A percentile compares a stretch with the other conserved stretches of the same genome.
phyloP scores from a whole-genome alignment of 2,888 invertebrate genomes.

The Tiphia femorata region DNA sequence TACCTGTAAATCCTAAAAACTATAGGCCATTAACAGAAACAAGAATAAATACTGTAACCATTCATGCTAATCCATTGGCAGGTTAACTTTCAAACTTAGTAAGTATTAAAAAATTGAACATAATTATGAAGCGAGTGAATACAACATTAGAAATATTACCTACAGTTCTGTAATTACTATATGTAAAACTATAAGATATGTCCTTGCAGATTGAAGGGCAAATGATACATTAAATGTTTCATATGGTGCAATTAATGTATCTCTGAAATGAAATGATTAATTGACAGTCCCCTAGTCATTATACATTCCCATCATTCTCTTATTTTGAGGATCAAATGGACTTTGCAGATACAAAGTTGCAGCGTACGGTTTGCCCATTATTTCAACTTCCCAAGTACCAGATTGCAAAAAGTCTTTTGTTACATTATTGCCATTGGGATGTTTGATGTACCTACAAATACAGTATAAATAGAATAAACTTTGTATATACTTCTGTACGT shows the following conservation, averaged over 20 bases:
- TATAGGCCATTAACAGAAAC: constrained; percentile 89
- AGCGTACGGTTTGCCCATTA: constrained; percentile 80
- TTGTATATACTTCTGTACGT: constrained; percentile 73
- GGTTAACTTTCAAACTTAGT: too few species aligned
- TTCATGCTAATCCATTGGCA: constrained; percentile 98
- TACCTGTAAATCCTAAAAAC: constrained; percentile 94
- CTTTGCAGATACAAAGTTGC: constrained; percentile 80
- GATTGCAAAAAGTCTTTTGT: constrained; percentile 77
- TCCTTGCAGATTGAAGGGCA: too few species aligned
- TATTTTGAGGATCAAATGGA: constrained; percentile 86
- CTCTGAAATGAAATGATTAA: neutral
- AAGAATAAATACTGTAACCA: constrained; percentile 88
- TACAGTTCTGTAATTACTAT: neutral
- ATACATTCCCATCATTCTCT: constrained; percentile 76
- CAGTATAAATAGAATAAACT: constrained; percentile 66
- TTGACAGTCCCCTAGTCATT: constrained; percentile 7
- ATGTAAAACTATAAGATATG: too few species aligned
- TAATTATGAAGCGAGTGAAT: too few species aligned
- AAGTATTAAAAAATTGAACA: too few species aligned
- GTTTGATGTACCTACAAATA: constrained; percentile 70
- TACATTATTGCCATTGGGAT: constrained; percentile 74
- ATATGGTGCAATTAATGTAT: too few species aligned
- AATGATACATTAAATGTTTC: too few species aligned
- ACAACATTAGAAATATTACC: too few species aligned
- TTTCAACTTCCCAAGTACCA: constrained; percentile 85